phyloP scores from a whole-genome alignment of 2,797 vertebrate species.

The Neosalanx taihuensis region DNA sequence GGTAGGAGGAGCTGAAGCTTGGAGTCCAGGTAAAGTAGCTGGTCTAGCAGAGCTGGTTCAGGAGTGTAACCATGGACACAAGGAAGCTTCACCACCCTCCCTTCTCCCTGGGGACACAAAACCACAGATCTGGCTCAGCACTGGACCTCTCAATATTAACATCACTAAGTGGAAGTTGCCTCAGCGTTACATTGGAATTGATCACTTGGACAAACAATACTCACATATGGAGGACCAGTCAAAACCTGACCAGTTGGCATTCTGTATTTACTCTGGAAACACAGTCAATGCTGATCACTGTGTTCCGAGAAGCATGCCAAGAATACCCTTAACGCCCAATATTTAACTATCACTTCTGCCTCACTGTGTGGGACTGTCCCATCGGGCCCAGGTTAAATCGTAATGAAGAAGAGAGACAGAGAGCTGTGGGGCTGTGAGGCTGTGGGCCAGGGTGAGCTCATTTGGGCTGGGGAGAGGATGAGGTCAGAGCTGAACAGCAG shows the following conservation, averaged over 20 bases:
- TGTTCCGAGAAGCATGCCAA: constrained; percentile 26
- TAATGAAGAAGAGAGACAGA: constrained; percentile 29
- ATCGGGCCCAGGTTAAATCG: constrained; percentile 25
- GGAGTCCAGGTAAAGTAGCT: constrained; percentile 78
- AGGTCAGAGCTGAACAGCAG: constrained; percentile 48
- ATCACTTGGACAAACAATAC: neutral
- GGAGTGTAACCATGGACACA: constrained; percentile 79
- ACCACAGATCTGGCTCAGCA: neutral
- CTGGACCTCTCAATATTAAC: too few relatives aligned
- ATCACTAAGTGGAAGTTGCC: too few relatives aligned
- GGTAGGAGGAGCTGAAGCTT: constrained; percentile 75
- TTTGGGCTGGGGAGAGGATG: constrained; percentile 30
- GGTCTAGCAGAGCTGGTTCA: constrained; percentile 70
- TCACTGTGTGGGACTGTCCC: constrained; percentile 38
- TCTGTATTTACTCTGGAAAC: constrained; percentile 41
- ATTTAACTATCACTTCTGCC: constrained; percentile 37
- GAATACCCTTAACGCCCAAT: constrained; percentile 29
- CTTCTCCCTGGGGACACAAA: constrained; percentile 41
- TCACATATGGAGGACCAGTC: constrained; percentile 19
- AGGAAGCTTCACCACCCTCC: constrained; percentile 53
- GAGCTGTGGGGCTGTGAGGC: constrained; percentile 33
- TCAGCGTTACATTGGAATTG: too few relatives aligned
- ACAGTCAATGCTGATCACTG: constrained; percentile 21
- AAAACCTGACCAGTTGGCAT: constrained; percentile 34
- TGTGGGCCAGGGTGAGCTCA: constrained; percentile 51